Evolutionary conservation across 23 tunicate species (phyloP).

Genomic region (Oikopleura dioica): DNA sequence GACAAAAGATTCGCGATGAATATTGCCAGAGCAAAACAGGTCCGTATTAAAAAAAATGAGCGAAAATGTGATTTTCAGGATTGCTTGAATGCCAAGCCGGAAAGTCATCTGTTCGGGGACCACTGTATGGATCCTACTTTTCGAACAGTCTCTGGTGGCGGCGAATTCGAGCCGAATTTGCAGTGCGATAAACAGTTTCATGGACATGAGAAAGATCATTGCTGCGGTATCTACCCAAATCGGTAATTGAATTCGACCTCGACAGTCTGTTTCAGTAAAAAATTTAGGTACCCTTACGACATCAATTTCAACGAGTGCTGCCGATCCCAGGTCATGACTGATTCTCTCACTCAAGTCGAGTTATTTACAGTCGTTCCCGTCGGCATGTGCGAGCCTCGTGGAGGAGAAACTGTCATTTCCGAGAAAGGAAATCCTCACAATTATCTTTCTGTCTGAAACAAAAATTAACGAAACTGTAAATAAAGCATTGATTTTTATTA

Average conservation of each 20-base stretch:
- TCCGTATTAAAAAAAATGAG: too few species aligned
- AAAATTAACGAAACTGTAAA: too few species aligned
- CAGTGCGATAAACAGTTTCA: slow-evolving; percentile 3
- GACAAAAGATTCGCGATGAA: not conserved
- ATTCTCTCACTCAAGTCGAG: not conserved
- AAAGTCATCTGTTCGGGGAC: not conserved
- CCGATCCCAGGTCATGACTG: not conserved
- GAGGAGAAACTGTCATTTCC: not conserved
- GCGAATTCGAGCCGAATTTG: not conserved
- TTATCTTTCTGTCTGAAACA: not conserved
- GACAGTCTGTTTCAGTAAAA: not conserved
- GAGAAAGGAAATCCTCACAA: slow-evolving; percentile 4
- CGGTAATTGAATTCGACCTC: not conserved
- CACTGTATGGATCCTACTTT: not conserved
- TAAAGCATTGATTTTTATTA: too few species aligned
- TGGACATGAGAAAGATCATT: not conserved
- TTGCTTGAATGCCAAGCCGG: not conserved
- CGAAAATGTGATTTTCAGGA: too few species aligned
- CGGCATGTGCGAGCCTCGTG: not conserved
- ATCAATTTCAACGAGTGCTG: slow-evolving; percentile 9
- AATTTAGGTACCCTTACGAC: slow-evolving; percentile 2
- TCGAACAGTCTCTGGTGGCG: not conserved
- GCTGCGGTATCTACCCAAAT: slow-evolving; percentile 10
- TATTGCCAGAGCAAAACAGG: not conserved
- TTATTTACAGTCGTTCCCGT: not conserved